phyloP scores from a whole-genome alignment of 2,113 vertebrate genomes.

The Ctenodactylus gundi region DNA sequence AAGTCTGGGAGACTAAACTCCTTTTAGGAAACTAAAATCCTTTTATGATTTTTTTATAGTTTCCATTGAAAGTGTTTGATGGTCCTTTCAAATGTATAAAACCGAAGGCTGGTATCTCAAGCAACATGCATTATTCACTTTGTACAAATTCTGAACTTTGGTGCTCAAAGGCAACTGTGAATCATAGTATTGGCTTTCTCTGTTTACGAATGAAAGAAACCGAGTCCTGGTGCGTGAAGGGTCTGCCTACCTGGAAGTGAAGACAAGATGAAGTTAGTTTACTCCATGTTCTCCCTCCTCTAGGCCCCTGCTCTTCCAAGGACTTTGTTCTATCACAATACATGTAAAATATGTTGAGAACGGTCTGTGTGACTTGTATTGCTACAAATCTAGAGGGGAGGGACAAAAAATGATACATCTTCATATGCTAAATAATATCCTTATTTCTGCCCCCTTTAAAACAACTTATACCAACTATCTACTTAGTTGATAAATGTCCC shows the following conservation, averaged over 20 bases:
- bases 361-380: not conserved
- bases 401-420: not conserved
- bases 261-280: not conserved
- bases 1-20: not conserved
- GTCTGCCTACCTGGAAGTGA: not conserved
- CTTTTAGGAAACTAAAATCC: not conserved
- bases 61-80: not conserved
- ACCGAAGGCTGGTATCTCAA: not conserved
- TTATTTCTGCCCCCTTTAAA: not conserved
- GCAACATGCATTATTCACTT: not conserved
- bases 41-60: not conserved
- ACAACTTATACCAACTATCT: not conserved
- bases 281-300: not conserved
- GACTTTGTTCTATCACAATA: not conserved
- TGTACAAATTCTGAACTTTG: not conserved
- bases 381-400: not conserved
- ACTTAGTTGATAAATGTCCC: not conserved
- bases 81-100: not conserved
- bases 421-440: not conserved
- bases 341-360: not conserved
- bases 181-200: not conserved
- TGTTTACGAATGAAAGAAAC: not conserved
- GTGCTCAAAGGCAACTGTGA: not conserved
- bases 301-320: not conserved
- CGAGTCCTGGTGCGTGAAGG: not conserved